Base-by-base conservation (phyloP, 2,888 invertebrate species). In the Hypomecis punctinalis region DNA sequence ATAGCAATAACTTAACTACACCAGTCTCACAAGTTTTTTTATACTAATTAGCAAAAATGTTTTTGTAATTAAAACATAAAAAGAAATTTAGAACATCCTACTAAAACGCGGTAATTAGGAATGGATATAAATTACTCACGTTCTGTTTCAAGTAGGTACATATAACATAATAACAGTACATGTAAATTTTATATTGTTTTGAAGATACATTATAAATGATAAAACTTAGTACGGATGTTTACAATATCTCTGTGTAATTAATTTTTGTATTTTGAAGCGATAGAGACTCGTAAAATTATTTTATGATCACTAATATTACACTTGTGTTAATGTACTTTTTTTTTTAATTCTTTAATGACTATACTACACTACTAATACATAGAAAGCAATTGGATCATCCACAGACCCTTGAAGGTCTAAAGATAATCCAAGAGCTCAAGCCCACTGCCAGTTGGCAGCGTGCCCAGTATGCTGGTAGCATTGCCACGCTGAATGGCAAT, bases 41-140 rank as follows among this genome's bases (percentile, higher is more conserved):
- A 1, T n/a, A 58, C 48, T 66, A 66, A 61, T 61, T 57, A 61
- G 40, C 37, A 61, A 43, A 61, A 45, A 61, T 52, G 48, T 57
- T 54, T 54, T 54, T 66, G 53, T 61, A 58, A 61, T 61, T 53
- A 54, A 39, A 57, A 61, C 57, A 54, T 55, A 51, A 61, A 58
- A 61, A 48, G 45, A 53, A 58, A 61, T 54, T 61, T 48, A 39
- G 57, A 66, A n/a, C 48, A 57, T 59, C 52, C 43, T 11, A 56
- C 48, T 57, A 61, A 58, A 61, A 57, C 45, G 13, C 40, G 10
- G 13, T 66, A 57, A 66, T 61, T 57, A 61, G 49, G 49, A 48
- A 11, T 55, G 47, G 13, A 36, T 56, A 56, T 52, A 56, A 61
- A 56, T 52, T 23, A 53, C 54, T 37, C 36, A 8, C 23, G 40